Evolutionary conservation across 2,888 invertebrate genomes (phyloP), one percentile per base, ranked within the genome.

Genomic region (Trissolcus japonicus): DNA sequence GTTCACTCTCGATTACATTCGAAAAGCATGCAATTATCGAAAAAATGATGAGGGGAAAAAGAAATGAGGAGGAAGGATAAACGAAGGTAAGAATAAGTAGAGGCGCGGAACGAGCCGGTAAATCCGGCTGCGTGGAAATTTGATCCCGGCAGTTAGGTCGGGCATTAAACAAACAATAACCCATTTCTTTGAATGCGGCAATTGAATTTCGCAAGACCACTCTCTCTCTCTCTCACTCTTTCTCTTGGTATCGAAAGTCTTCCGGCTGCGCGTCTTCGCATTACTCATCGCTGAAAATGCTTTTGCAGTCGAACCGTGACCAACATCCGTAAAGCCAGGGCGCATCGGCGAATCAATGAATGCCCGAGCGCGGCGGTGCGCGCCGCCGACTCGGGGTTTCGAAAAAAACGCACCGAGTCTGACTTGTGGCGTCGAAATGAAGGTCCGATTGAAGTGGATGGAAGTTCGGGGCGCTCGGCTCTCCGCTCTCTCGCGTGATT

Each of bases 401-500:
- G 25, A 25, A 25, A 25, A n/a, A 46, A 46, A 51, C 48, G 54
- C 53, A 62, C 43, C 6, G 35, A 7, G 35, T 14, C 66, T 14
- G 54, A 63, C 53, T 61, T 56, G 19, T 61, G 46, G 4, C 53
- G 57, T 55, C 46, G 65, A 69, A 78, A 62, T 55, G 62, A 62
- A 72, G 71, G 48, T 21, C 14, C 62, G 62, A 66, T 66, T 60
- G 65, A 61, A 61, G 61, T 51, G 61, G 61, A 56, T 40, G 56
- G n/a, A 66, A 66, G 56, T 66, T 46, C 25, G 25, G 56, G 25
- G 35, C 55, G 54, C 62, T 67, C 55, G 67, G 75, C 65, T 74
- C 19, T 1, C 19, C 2, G 35, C 65, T 68, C 14, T 61, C 19
- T 67, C 72, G 75, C 75, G 75, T 79, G 75, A 79, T 79, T 79